Evolutionary conservation across 92 coral and sea anemone genomes (phyloP).

Genomic region (Paragorgia papillata): DNA sequence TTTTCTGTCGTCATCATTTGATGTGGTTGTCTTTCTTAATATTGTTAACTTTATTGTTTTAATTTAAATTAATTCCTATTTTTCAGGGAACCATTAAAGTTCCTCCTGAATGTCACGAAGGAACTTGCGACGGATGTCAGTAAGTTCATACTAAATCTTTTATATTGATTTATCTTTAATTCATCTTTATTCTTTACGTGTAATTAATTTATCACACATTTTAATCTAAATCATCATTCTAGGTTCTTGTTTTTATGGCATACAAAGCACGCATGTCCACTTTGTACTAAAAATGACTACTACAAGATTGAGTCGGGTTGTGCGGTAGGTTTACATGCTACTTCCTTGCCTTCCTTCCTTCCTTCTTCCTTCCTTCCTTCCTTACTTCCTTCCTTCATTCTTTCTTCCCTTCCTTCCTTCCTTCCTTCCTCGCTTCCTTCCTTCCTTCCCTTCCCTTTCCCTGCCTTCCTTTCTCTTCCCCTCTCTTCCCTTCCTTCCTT

Average conservation of each 20-base stretch:
- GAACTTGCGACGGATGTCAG: constrained; percentile 99
- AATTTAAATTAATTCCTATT: neutral
- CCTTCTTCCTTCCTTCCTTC: constrained; percentile 4
- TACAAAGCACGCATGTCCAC: constrained; percentile 85
- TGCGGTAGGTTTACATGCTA: constrained; percentile 63
- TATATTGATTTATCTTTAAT: neutral
- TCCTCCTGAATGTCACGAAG: constrained; percentile 91
- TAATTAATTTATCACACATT: neutral
- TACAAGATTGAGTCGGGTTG: constrained; percentile 72
- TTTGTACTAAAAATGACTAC: constrained; percentile 64
- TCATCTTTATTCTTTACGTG: too few relatives aligned
- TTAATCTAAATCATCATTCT: neutral
- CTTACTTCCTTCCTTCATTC: neutral
- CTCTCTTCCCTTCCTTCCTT: constrained; percentile 1
- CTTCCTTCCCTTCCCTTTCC: neutral
- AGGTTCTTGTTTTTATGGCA: constrained; percentile 94
- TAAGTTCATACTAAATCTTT: constrained; percentile 37
- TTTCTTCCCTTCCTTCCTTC: neutral
- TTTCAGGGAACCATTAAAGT: constrained; percentile 72
- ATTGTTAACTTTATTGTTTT: too few relatives aligned
- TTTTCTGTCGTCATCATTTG: neutral
- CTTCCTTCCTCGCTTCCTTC: neutral
- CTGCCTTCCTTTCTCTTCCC: neutral
- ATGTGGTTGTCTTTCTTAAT: neutral
- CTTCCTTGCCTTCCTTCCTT: neutral